phyloP scores from a whole-genome alignment of 2,113 vertebrate species.

The Sarotherodon lohbergeri region DNA sequence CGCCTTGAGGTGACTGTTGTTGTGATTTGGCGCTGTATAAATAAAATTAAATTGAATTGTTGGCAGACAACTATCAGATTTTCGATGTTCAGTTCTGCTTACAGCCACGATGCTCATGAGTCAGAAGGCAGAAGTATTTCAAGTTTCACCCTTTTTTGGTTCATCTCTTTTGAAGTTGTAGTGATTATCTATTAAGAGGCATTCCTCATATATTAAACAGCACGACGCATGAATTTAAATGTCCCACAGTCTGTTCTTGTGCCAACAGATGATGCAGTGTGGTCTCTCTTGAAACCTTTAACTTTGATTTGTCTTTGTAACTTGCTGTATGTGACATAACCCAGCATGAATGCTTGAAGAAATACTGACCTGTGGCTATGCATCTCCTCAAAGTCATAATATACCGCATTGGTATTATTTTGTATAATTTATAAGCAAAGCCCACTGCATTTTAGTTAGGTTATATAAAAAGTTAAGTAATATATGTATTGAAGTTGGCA shows the following conservation, averaged over 20 bases:
- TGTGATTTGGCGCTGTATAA: neutral
- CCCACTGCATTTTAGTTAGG: neutral
- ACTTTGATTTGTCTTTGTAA: neutral
- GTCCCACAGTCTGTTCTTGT: neutral
- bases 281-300: neutral
- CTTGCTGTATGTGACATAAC: neutral
- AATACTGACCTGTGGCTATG: neutral
- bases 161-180: neutral
- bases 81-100: neutral
- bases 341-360: neutral
- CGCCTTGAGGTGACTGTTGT: neutral
- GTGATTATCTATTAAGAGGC: neutral
- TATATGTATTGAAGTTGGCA: neutral
- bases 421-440: conserved; percentile 46
- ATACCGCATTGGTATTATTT: conserved; percentile 4
- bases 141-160: neutral
- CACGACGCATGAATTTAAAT: neutral
- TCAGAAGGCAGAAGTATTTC: neutral
- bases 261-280: neutral
- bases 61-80: neutral
- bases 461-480: neutral
- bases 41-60: neutral
- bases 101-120: neutral
- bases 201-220: neutral
- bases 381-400: neutral